Evolutionary conservation across 1,140 invertebrate genomes (phyloP), one percentile per base, ranked within the genome.

Genomic region (Trypoxylus dichotomus): DNA sequence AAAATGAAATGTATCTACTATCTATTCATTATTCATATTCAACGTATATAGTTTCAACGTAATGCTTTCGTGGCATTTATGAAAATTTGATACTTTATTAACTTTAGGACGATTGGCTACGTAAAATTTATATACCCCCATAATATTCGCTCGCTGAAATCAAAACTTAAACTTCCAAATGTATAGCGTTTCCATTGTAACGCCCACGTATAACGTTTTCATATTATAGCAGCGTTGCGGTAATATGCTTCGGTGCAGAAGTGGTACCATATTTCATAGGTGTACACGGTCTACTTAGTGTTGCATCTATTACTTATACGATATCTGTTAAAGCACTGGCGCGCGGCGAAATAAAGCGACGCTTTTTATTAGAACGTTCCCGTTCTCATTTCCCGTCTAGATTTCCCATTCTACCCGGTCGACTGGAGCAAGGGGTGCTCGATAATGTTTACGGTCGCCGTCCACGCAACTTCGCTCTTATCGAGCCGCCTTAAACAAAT

Each of bases 321-420:
- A 27, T 63, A 63, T 63, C 58, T 63, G 8, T 27, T 63, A 63
- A 63, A 63, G 19, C 58, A 63, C 19, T 63, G 21, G 58, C 58
- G 58, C 19, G 11, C 2, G 3, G 21, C 15, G 2, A 63, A 63
- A 63, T 63, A 63, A 63, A 63, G 58, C 25, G 19, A 27, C 21
- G 19, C 2, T 63, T 63, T 54, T 63, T 63, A 63, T 63, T 63
- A 63, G 5, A 63, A 63, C 58, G 58, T 27, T 63, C 19, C 58
- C 58, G 58, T 63, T 63, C 21, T 63, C 58, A 63, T 63, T 63
- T 63, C 58, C 58, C 58, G 58, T 63, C 58, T 63, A 63, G 58
- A 63, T 63, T 63, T 63, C n/a, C 58, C 19, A 63, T 63, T 19
- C 58, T 11, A 27, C 21, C 25, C 19, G 58, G 5, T n/a, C 19